A percentile compares a stretch with the other conserved stretches of the same genome.
Conservation (phyloP, 2,888 invertebrate species). For the Ypsolopha sequella region DNA sequence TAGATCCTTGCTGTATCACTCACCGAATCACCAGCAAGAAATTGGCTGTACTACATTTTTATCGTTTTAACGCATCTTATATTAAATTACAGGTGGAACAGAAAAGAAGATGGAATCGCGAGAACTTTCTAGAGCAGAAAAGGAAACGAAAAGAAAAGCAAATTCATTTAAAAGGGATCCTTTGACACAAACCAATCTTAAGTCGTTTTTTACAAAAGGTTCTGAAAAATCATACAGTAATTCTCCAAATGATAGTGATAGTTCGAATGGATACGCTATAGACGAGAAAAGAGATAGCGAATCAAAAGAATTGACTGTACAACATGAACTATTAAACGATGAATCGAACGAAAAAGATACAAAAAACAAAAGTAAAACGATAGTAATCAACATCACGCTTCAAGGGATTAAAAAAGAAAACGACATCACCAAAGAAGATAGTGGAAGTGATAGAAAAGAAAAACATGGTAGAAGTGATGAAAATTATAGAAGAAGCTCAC, state of each 20-base stretch:
- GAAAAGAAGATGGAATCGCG: slow-evolving; percentile 27
- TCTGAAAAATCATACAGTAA: slow-evolving; percentile 26
- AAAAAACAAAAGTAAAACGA: slow-evolving; percentile 21
- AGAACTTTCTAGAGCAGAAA: slow-evolving; percentile 53
- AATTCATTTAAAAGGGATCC: slow-evolving; percentile 60
- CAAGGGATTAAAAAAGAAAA: slow-evolving; percentile 40
- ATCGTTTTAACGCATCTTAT: too few relatives aligned
- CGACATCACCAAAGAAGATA: slow-evolving; percentile 11
- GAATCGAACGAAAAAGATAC: slow-evolving; percentile 23
- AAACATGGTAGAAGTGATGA: slow-evolving; percentile 2
- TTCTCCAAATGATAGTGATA: slow-evolving; percentile 33
- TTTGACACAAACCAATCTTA: slow-evolving; percentile 58
- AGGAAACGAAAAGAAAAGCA: slow-evolving; percentile 52
- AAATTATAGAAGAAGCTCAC: slow-evolving; percentile 1
- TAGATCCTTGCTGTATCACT: too few relatives aligned
- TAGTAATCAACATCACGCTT: slow-evolving; percentile 56
- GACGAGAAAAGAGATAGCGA: slow-evolving; percentile 30
- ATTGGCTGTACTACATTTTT: too few relatives aligned
- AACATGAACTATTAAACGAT: slow-evolving; percentile 3
- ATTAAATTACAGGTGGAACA: background rate
- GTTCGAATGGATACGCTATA: slow-evolving; percentile 35
- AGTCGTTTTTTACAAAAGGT: slow-evolving; percentile 46
- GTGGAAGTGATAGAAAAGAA: slow-evolving; percentile 10
- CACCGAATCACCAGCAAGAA: too few relatives aligned
- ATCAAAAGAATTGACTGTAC: background rate